A percentile compares a stretch with the other conserved stretches of the same genome.
Conservation (phyloP, 2,888 invertebrate species). For the Pyrgus malvae region DNA sequence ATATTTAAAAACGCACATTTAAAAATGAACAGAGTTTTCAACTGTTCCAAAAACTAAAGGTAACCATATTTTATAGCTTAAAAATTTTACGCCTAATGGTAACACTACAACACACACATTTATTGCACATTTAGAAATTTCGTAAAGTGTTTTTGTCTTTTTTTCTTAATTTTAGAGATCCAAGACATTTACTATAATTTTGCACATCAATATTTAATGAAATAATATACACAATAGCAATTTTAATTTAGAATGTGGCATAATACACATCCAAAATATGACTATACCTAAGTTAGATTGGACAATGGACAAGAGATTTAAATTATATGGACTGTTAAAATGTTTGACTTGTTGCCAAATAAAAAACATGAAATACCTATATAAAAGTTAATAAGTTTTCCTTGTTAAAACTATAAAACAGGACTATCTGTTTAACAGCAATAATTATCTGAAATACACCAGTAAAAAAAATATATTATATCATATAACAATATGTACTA, state of each 20-base stretch:
- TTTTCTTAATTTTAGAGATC: constrained; percentile 80
- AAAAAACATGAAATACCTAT: constrained; percentile 60
- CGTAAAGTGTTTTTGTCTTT: constrained; percentile 80
- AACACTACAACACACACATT: constrained; percentile 83
- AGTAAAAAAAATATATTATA: constrained; percentile 78
- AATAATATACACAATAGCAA: constrained; percentile 80
- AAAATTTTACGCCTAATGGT: constrained; percentile 79
- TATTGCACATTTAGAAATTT: constrained; percentile 83
- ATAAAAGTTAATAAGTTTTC: constrained; percentile 57
- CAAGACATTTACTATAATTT: constrained; percentile 82
- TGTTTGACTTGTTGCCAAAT: constrained; percentile 41
- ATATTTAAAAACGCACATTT: constrained; percentile 40
- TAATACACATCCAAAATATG: constrained; percentile 81
- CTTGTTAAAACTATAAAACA: constrained; percentile 75
- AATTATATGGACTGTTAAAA: constrained; percentile 64
- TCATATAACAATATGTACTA: constrained; percentile 66
- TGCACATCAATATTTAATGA: constrained; percentile 79
- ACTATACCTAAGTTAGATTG: constrained; percentile 78
- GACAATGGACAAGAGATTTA: constrained; percentile 76
- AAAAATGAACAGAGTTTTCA: constrained; percentile 35
- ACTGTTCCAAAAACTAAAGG: constrained; percentile 34
- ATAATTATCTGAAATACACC: constrained; percentile 78
- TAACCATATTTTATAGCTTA: constrained; percentile 57
- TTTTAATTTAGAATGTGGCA: constrained; percentile 73
- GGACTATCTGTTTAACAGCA: constrained; percentile 73